Evolutionary conservation across 2,797 vertebrate genomes (phyloP).

Genomic region (Ispidina picta): DNA sequence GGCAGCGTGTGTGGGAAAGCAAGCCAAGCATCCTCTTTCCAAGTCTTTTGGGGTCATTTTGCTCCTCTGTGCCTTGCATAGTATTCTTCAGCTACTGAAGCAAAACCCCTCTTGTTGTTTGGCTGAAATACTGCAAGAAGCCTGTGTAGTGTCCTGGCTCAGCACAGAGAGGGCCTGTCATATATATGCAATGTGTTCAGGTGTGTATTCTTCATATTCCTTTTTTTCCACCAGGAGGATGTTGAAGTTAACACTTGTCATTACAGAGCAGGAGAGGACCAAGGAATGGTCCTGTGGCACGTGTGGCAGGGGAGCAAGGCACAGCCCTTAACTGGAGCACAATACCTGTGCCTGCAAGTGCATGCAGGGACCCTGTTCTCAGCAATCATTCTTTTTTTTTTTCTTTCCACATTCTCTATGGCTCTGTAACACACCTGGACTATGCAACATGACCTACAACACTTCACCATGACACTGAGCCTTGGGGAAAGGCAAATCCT

Average conservation of each 20-base stretch:
- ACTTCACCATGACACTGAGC: neutral
- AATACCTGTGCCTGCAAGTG: neutral
- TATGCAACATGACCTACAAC: neutral
- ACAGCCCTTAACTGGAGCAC: neutral
- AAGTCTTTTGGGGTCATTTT: neutral
- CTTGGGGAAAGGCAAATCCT: neutral
- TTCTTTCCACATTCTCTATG: neutral
- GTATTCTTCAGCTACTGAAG: neutral
- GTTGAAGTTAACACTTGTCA: conserved; percentile 48
- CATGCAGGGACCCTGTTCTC: neutral
- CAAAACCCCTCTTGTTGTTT: neutral
- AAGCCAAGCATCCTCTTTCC: conserved; percentile 25
- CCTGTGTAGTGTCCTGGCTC: neutral
- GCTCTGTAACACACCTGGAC: neutral
- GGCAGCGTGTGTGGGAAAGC: conserved; percentile 28
- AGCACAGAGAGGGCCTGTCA: neutral
- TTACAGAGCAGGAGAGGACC: neutral
- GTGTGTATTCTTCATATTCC: neutral
- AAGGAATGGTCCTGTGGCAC: neutral
- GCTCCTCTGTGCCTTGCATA: conserved; percentile 26
- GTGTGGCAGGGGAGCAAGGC: neutral
- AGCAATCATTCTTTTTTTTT: neutral
- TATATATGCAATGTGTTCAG: neutral
- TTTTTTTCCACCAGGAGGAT: neutral
- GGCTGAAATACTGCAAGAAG: conserved; percentile 22